Evolutionary conservation across 2,797 vertebrate genomes (phyloP), one percentile per base, ranked within the genome.

Genomic region (Muscicapa comitata): DNA sequence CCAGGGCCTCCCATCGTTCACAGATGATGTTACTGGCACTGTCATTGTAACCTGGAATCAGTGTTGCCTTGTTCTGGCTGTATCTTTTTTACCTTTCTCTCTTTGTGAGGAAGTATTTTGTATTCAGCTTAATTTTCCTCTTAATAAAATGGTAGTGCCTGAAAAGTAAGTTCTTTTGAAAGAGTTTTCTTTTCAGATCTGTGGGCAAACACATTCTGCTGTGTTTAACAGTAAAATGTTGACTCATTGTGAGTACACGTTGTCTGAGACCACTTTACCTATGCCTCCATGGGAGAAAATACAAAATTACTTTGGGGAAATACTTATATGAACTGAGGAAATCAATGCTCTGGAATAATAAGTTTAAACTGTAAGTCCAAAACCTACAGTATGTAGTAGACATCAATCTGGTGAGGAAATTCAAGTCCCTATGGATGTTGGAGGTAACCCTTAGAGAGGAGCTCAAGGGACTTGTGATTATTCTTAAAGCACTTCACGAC

Each of bases 101-200:
- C 93, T 95, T 93, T 95, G 93, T 93, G 96, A 96, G 96, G 79
- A 96, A 95, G 96, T 58, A 67, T 95, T 97, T 97, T 97, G 97
- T 97, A 97, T 91, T 88, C 83, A 70, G 85, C 92, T 81, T 96
- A 89, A 94, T 71, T 93, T 96, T 96, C 93, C 92, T 97, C 57
- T 92, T 97, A 97, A 97, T 97, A 97, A 97, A 97, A 96, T 95
- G 70, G 82, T 95, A 97, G 96, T 96, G 94, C 94, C 96, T 96
- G 96, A 96, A 97, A 97, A 97, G 97, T 94, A 72, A 96, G 95
- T 95, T 95, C 91, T 96, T 92, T 83, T 96, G 95, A 75, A 95
- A 96, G 94, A 97, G 92, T 96, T 97, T 97, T 96, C 90, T 97
- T 96, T 94, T 95, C 94, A 95, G 95, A 91, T 92, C 54, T 94